Conservation (phyloP, 1,140 invertebrate genomes). For the Drosophila truncata region DNA sequence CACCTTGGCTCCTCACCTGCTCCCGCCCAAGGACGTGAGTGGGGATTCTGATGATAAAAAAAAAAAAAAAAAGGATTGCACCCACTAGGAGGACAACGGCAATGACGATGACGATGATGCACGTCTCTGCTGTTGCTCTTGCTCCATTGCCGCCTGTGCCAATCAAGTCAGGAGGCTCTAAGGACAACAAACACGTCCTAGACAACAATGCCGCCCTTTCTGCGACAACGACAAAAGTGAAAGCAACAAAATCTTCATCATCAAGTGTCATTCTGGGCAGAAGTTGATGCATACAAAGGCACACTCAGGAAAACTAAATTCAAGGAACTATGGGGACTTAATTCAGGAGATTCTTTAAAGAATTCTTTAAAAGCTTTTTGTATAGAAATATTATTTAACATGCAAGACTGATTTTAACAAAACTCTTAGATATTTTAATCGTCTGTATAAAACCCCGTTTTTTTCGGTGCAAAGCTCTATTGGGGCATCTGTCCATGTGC, state of each 20-base stretch:
- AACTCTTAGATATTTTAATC: not conserved
- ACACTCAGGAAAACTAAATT: conserved; percentile 31
- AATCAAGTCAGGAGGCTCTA: conserved; percentile 54
- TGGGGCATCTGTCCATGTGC: conserved; percentile 51
- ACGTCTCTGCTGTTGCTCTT: conserved; percentile 35
- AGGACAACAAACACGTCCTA: conserved; percentile 19
- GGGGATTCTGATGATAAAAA: conserved; percentile 29
- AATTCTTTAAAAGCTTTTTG: not conserved
- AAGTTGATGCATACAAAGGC: conserved; percentile 64
- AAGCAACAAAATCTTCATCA: conserved; percentile 84
- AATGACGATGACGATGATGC: conserved; percentile 28
- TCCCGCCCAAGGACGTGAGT: conserved; percentile 31
- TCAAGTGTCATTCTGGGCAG: conserved; percentile 82
- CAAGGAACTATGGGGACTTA: not conserved
- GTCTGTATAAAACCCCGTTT: not conserved
- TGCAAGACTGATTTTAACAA: not conserved
- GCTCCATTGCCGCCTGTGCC: conserved; percentile 38
- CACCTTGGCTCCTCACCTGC: conserved; percentile 38
- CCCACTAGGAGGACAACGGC: conserved; percentile 21
- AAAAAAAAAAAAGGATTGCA: conserved; percentile 31
- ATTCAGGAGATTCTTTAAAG: not conserved
- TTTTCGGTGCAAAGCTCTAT: conserved; percentile 12
- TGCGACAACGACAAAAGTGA: conserved; percentile 70
- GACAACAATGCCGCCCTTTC: conserved; percentile 31
- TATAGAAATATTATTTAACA: not conserved